Evolutionary conservation across 1,140 invertebrate genomes (phyloP), one percentile per base, ranked within the genome.

Genomic region (Achatina immaculata): DNA sequence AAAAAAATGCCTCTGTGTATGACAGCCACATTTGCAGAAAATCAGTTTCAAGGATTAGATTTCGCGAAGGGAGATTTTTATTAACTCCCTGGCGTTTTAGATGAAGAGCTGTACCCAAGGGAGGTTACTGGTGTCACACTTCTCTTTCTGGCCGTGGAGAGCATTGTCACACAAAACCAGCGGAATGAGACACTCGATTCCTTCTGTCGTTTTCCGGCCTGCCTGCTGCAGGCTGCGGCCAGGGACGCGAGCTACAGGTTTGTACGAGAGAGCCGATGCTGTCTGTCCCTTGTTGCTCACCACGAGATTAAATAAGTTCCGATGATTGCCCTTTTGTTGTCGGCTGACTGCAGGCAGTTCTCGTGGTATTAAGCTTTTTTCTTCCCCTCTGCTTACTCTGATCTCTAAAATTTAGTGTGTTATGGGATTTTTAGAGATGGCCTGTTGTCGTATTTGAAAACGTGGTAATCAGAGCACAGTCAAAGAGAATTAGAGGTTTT

Each of bases 61-160:
- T 69, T 43, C 36, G 68, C 2, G 36, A 21, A 2, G 36, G 36
- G 40, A 73, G 7, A 28, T 48, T 66, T 73, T 73, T 73, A 73
- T 73, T 73, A 73, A 73, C 71, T 73, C 43, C 43, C 21, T 73
- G 71, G 42, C 40, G 68, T 73, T 73, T n/a, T 45, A 45, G 71
- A 73, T 73, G 71, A 48, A 73, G 71, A 73, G 71, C 43, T 51
- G 42, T 45, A 48, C 40, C 40, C 40, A 73, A 45, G 71, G 71
- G 71, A 73, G 71, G 71, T 48, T 43, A 73, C 28, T 1, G 28
- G 71, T 73, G 71, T 34, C 71, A 73, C 71, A 1, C 9, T 14
- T 45, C 43, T 73, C 36, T 62, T 28, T 62, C 58, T 31, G 28
- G 58, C 21, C n/a, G n/a, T n/a, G n/a, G 58, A 62, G 58, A 62